Conservation (phyloP, 2,797 vertebrate genomes). For the Anguilla megastoma region DNA sequence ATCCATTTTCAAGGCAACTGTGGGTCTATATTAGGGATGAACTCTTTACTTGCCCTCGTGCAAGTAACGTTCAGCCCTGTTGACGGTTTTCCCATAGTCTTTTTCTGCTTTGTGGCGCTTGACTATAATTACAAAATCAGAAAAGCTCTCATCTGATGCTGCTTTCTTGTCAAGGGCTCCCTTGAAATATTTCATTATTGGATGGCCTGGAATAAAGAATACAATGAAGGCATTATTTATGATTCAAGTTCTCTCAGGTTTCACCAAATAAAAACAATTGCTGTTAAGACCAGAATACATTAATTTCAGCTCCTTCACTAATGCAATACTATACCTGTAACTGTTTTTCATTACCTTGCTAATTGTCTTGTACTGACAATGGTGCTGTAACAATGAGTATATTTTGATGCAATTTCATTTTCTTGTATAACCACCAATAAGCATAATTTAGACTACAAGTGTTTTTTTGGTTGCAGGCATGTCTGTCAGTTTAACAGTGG, state of each 20-base stretch:
- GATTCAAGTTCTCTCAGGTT: neutral
- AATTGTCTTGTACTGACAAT: neutral
- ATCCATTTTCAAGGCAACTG: neutral
- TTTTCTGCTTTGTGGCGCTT: too few relatives aligned
- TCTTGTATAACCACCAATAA: neutral
- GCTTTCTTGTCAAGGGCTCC: too few relatives aligned
- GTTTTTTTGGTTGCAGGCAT: neutral
- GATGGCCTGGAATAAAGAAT: neutral
- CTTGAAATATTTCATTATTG: neutral
- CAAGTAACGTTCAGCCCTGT: neutral
- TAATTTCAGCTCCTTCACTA: neutral
- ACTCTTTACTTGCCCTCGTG: neutral
- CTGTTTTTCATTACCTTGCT: neutral
- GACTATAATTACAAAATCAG: too few relatives aligned
- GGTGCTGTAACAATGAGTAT: neutral
- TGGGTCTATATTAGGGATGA: neutral
- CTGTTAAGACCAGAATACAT: neutral
- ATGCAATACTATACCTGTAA: neutral
- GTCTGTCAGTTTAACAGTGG: neutral
- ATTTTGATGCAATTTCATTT: neutral
- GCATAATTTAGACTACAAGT: neutral
- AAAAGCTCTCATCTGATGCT: too few relatives aligned
- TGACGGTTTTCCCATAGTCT: too few relatives aligned
- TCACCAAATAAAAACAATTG: neutral
- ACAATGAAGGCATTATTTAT: neutral